Evolutionary conservation across 1,140 invertebrate species (phyloP), one percentile per base, ranked within the genome.

Genomic region (Ylistrum balloti): DNA sequence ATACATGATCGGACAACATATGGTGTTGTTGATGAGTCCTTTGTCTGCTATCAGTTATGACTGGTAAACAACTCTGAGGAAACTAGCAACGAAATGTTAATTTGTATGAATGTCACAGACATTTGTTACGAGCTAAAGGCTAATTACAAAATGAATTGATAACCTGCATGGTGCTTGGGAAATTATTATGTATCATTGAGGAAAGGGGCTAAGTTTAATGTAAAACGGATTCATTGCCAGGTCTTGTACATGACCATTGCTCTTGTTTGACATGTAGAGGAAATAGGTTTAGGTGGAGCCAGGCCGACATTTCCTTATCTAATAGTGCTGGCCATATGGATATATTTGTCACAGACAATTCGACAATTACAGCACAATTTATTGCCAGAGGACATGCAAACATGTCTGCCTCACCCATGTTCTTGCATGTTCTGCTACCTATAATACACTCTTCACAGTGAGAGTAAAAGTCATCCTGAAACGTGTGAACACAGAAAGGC

Each of bases 261-360:
- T 74, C 56, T 3, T 74, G n/a, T 17, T 74, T n/a, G 56, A 74
- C 56, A 74, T n/a, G 22, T 1, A 28, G 56, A 74, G 56, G 56
- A 74, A 74, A 74, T 74, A 28, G n/a, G 56, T 9, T 74, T 74
- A 74, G 9, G 3, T 74, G n/a, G 56, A 7, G 28, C 56, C 56
- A 28, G 22, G 5, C 5, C n/a, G n/a, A 74, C 56, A 74, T 74
- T 74, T n/a, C 56, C 56, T 3, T 74, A 74, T 74, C 56, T 74
- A 74, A 74, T 74, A 74, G 2, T n/a, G 56, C 5, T 28, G 56
- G 56, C 56, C 56, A 74, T 74, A 74, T 74, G 56, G 56, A 28
- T 74, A 17, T n/a, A 74, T 74, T 74, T 74, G 56, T 74, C 56
- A 74, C 56, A 74, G 56, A 74, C 56, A 74, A 74, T 74, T 74